These are phyloP conservation scores for Orbicella faveolata DNA, from an alignment of 64 coral and sea anemone genomes.

Conservation along the genomic window DNA sequence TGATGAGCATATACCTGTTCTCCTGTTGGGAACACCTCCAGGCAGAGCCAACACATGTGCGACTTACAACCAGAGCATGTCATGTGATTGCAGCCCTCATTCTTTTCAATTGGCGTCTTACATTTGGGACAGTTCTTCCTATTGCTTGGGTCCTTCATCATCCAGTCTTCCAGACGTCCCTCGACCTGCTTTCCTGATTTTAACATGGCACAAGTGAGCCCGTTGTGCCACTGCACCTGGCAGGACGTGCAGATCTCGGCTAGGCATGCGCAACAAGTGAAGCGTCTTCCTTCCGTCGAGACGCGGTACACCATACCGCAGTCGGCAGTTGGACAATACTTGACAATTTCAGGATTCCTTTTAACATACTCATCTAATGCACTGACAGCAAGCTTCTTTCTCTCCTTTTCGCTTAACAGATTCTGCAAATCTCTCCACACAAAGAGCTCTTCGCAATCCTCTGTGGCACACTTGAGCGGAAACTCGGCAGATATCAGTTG, in stretches of 20 bases:
- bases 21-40: constrained; percentile 31
- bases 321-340: constrained; percentile 74
- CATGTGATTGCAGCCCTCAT: constrained; percentile 82
- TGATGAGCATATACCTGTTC: constrained; percentile 59
- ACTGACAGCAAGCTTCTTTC: constrained; percentile 1
- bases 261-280: constrained; percentile 60
- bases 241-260: constrained; percentile 67
- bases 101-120: constrained; percentile 62
- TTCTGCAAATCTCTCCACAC: constrained; percentile 53
- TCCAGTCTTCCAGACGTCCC: constrained; percentile 67
- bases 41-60: constrained; percentile 81
- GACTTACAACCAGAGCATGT: constrained; percentile 35
- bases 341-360: constrained; percentile 38
- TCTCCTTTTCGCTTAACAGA: constrained; percentile 39
- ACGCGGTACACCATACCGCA: constrained; percentile 83
- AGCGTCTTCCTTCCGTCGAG: constrained; percentile 43
- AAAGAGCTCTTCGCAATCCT: constrained; percentile 54
- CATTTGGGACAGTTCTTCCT: constrained; percentile 73
- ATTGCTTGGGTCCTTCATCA: constrained; percentile 54
- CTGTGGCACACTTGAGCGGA: constrained; percentile 64
- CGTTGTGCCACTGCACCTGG: constrained; percentile 67
- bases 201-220: constrained; percentile 64
- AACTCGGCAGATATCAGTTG: constrained; percentile 62
- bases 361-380: constrained; percentile 9
- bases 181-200: constrained; percentile 56